Percentiles rank a stretch among this genome's conserved stretches.
Evolutionary conservation across 1,140 invertebrate genomes (phyloP).

Genomic region (Tetramorium alpestre): DNA sequence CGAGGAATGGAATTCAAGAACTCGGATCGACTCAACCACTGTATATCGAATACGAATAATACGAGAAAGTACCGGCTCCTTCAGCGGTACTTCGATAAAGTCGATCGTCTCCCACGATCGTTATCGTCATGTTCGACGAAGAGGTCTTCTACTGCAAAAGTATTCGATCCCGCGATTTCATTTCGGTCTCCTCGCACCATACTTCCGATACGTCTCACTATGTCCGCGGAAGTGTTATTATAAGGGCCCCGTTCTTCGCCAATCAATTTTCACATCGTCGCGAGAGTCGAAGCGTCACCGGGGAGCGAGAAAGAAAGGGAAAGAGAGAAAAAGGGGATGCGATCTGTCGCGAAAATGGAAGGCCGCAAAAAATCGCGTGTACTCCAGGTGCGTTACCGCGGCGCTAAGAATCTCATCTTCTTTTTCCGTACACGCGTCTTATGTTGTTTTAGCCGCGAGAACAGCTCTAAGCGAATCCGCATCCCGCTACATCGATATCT

Average conservation of each 20-base stretch:
- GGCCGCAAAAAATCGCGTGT: not conserved
- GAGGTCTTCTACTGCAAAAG: constrained; percentile 21
- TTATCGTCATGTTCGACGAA: constrained; percentile 38
- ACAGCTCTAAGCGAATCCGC: not conserved
- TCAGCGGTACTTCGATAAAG: constrained; percentile 22
- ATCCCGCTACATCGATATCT: not conserved
- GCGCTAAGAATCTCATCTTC: constrained; percentile 32
- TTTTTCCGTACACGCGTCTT: constrained; percentile 36
- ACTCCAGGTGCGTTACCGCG: constrained; percentile 37
- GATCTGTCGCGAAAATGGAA: constrained; percentile 37
- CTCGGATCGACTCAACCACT: constrained; percentile 25
- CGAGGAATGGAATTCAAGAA: constrained; percentile 39
- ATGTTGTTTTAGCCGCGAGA: constrained; percentile 19
- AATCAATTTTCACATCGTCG: constrained; percentile 53
- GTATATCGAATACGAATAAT: constrained; percentile 59
- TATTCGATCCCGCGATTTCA: constrained; percentile 30
- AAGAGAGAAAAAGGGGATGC: not conserved
- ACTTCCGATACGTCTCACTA: constrained; percentile 15
- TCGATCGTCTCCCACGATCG: constrained; percentile 41
- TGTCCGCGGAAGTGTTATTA: constrained; percentile 26
- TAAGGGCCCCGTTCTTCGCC: constrained; percentile 35
- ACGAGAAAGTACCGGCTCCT: constrained; percentile 34
- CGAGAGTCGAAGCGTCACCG: not conserved
- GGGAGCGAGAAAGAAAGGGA: not conserved
- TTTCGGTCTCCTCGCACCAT: constrained; percentile 16